Evolutionary conservation across 1,140 invertebrate genomes (phyloP).

Genomic region (Adelges cooleyi): DNA sequence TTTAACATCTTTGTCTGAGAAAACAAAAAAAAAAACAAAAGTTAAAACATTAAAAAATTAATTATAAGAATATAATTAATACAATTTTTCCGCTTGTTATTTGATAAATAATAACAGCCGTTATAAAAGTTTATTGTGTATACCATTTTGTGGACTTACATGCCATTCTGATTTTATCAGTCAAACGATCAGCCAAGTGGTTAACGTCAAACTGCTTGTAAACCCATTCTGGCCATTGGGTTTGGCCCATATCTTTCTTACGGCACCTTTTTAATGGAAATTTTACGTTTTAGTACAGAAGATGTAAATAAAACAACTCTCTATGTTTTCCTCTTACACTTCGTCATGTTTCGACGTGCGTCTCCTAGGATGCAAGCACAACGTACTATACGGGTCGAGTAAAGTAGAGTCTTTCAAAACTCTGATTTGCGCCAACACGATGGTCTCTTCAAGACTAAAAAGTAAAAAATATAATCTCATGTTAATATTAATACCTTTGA

Average conservation of each 20-base stretch:
- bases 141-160: too few relatives aligned
- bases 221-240: constrained; percentile 17
- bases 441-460: neutral
- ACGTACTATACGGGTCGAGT: neutral
- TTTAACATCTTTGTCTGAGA: constrained; percentile 10
- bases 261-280: constrained; percentile 5
- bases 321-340: neutral
- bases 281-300: too few relatives aligned
- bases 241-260: constrained; percentile 17
- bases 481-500: too few relatives aligned
- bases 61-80: neutral
- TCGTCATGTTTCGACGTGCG: neutral
- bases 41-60: neutral
- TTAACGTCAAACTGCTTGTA: constrained; percentile 17
- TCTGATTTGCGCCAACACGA: constrained; percentile 2
- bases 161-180: constrained; percentile 1
- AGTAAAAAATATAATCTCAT: neutral
- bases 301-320: too few relatives aligned
- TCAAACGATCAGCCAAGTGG: neutral
- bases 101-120: too few relatives aligned
- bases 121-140: too few relatives aligned
- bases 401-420: constrained; percentile 8
- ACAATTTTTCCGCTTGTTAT: too few relatives aligned
- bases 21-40: neutral
- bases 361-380: constrained; percentile 11